These are phyloP conservation scores for Corvus moneduloides DNA, from an alignment of 2,113 vertebrate genomes.

Conservation along the genomic window DNA sequence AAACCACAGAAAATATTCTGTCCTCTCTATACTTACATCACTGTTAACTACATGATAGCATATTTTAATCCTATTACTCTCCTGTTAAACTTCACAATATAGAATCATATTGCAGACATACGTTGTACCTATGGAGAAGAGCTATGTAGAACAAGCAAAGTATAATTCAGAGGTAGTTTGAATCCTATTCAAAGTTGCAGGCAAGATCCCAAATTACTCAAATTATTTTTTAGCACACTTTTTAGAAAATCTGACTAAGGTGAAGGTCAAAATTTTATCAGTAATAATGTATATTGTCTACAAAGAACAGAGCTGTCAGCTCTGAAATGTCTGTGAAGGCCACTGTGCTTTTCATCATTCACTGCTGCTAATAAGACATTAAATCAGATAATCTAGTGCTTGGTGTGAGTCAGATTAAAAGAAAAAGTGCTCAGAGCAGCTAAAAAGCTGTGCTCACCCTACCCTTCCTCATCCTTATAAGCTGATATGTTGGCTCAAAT, in stretches of 20 bases:
- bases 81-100: not conserved
- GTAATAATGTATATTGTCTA: not conserved
- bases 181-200: not conserved
- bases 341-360: not conserved
- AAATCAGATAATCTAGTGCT: not conserved
- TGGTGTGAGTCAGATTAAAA: not conserved
- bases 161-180: not conserved
- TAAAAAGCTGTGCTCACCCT: not conserved
- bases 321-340: not conserved
- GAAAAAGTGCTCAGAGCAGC: not conserved
- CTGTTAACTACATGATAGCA: not conserved
- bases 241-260: not conserved
- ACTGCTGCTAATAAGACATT: not conserved
- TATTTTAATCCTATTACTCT: not conserved
- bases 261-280: not conserved
- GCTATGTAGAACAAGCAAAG: not conserved
- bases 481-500: not conserved
- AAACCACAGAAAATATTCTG: not conserved
- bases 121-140: not conserved
- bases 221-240: not conserved
- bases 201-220: not conserved
- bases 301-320: not conserved
- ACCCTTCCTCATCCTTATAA: not conserved
- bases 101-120: not conserved
- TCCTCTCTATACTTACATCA: not conserved